A percentile compares a stretch with the other conserved stretches of the same genome.
phyloP scores from a whole-genome alignment of 2,113 vertebrate genomes.

The Dinomys branickii region DNA sequence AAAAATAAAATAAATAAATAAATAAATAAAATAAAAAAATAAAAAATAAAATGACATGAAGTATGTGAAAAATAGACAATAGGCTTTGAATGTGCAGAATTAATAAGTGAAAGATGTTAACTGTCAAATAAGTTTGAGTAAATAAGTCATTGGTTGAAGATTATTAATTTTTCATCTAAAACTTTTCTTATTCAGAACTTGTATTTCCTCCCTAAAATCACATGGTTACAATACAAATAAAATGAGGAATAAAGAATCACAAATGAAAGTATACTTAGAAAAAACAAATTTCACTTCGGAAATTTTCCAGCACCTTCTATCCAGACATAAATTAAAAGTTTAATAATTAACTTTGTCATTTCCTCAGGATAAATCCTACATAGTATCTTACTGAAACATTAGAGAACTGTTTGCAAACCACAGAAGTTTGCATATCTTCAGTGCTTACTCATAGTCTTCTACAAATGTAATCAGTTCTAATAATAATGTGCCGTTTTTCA shows the following conservation, averaged over 20 bases:
- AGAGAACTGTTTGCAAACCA: neutral
- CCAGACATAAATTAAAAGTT: neutral
- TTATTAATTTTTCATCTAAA: neutral
- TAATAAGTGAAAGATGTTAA: neutral
- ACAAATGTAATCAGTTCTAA: neutral
- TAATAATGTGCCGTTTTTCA: slow-evolving; percentile 52
- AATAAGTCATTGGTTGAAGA: slow-evolving; percentile 31
- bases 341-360: neutral
- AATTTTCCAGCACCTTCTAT: neutral
- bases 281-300: neutral
- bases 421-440: neutral
- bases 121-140: neutral
- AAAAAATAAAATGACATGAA: neutral
- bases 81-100: neutral
- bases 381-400: neutral
- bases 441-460: neutral
- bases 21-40: too few relatives aligned
- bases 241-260: neutral
- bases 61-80: neutral
- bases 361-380: neutral
- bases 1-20: too few relatives aligned
- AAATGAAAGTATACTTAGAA: neutral
- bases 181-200: neutral
- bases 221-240: neutral
- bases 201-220: neutral